These are phyloP conservation scores for Chouioia cunea DNA, from an alignment of 2,888 invertebrate genomes.

Conservation along the genomic window DNA sequence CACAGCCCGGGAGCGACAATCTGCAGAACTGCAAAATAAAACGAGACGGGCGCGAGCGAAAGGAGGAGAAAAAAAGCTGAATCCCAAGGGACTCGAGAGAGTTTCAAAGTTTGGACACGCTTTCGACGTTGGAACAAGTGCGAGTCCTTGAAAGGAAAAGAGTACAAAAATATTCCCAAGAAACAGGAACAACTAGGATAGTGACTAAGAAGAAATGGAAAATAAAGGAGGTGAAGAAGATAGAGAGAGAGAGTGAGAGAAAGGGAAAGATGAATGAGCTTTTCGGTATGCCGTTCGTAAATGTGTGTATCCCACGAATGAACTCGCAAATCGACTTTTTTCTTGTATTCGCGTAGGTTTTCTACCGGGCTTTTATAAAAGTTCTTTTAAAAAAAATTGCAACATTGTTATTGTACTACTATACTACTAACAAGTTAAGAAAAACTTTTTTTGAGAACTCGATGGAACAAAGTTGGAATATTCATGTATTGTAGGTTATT, in stretches of 20 bases:
- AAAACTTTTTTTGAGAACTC: no score
- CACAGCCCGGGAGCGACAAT: constrained; percentile 33
- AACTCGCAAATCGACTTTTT: background rate
- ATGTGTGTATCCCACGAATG: background rate
- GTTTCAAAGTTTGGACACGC: constrained; percentile 62
- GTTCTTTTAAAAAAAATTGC: no score
- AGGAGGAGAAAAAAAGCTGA: background rate
- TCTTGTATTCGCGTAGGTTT: background rate
- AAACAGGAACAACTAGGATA: constrained; percentile 6
- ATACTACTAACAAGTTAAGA: no score
- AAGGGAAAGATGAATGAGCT: constrained; percentile 15
- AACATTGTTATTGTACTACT: no score
- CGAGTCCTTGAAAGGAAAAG: constrained; percentile 41
- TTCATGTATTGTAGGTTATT: no score
- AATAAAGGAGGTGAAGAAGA: background rate
- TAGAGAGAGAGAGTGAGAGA: constrained; percentile 2
- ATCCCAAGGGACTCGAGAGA: constrained; percentile 38
- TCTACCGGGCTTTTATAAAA: no score
- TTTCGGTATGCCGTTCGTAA: constrained; percentile 18
- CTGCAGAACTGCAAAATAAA: constrained; percentile 46
- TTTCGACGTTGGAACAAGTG: constrained; percentile 56
- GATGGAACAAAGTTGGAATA: no score
- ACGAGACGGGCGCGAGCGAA: constrained; percentile 1
- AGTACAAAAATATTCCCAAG: constrained; percentile 15
- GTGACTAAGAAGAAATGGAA: constrained; percentile 23